Evolutionary conservation across 37 sponge, comb jelly and placozoan species (phyloP), one percentile per base, ranked within the genome.

Genomic region (Axinella damicornis): DNA sequence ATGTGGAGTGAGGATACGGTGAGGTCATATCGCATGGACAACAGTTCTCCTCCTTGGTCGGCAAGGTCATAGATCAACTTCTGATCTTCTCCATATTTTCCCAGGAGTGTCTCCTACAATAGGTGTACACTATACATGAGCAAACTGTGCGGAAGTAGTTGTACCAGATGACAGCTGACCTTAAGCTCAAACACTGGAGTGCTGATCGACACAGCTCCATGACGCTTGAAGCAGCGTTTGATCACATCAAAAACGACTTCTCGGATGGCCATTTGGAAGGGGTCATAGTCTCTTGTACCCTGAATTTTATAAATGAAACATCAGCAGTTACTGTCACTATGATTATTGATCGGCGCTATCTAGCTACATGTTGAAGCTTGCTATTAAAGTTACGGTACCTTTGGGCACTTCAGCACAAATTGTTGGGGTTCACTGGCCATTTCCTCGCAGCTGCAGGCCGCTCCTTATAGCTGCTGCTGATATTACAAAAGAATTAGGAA

Each of bases 61-160:
- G 94, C 94, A 17, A 99, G 62, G 70, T 99, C 99, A 69, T 97
- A 99, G 66, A 99, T 97, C 65, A 99, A 81, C 74, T 99, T 99
- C 65, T 91, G 90, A 58, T 99, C 99, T 68, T 99, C 99, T 46
- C 99, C 99, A 82, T 99, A 99, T 82, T 99, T 99, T 14, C 99
- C 99, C 64, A 70, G 74, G 37, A 93, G 79, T 59, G 94, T 93
- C 57, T 93, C 94, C 87, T 88, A 58, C 25, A 34, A 0, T 35
- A 40, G 4, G 20, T 4, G 18, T 68, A 65, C n/a, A n/a, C 12
- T 22, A 68, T 68, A 68, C 46, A 46, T 9, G 9, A 46, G 9
- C 46, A 46, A 46, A 46, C 9, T 46, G 46, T 46, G 9, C n/a
- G 40, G 35, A 32, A 17, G 53, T 72, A 61, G 25, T 27, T 61